A percentile compares a stretch with the other conserved stretches of the same genome.
Evolutionary conservation across 2,113 vertebrate species (phyloP).

Genomic region (Neoarius graeffei): DNA sequence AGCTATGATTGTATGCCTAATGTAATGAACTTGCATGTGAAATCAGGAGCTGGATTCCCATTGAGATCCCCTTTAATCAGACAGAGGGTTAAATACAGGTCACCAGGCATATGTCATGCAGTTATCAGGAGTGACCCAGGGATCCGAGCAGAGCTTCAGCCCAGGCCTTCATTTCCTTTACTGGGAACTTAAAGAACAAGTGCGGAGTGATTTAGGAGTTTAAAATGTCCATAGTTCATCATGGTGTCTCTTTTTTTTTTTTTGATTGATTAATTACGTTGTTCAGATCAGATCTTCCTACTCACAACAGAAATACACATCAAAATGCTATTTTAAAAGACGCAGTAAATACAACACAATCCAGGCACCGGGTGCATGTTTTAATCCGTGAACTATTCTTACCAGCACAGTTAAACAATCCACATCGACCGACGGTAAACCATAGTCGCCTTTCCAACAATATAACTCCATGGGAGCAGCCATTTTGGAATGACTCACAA

Average conservation of each 20-base stretch:
- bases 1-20: background rate
- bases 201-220: background rate
- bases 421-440: conserved; percentile 76
- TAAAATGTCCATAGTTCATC: background rate
- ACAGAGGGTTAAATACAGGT: background rate
- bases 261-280: background rate
- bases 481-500: conserved; percentile 68
- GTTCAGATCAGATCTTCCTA: conserved; percentile 12
- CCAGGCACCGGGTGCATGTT: background rate
- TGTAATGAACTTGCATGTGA: background rate
- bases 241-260: background rate
- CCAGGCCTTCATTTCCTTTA: background rate
- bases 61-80: background rate
- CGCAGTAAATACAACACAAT: background rate
- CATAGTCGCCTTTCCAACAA: conserved; percentile 77
- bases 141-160: background rate
- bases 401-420: conserved; percentile 76
- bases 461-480: conserved; percentile 82
- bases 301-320: background rate
- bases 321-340: background rate
- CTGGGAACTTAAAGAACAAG: background rate
- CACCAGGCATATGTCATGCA: background rate
- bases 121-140: background rate
- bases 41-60: background rate
- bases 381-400: conserved; percentile 52